These are phyloP conservation scores for Leptinotarsa texana DNA, from an alignment of 1,140 invertebrate species.

Conservation along the genomic window DNA sequence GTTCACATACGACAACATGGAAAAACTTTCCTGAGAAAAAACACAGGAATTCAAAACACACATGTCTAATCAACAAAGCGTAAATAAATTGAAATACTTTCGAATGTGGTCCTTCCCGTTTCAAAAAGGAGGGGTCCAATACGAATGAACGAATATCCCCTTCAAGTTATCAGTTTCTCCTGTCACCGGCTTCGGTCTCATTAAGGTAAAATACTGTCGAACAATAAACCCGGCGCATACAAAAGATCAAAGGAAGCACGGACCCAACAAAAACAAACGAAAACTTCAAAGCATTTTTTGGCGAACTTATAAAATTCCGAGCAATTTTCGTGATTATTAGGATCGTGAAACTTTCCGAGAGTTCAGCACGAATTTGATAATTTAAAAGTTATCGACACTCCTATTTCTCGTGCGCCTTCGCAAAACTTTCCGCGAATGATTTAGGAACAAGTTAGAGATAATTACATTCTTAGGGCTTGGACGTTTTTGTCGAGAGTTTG, in stretches of 20 bases:
- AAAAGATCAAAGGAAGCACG: conserved; percentile 8
- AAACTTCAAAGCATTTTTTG: background rate
- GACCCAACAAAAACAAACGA: background rate
- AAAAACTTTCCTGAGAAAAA: no score
- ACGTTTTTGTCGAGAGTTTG: background rate
- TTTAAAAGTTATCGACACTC: conserved; percentile 8
- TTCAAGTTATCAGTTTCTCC: background rate
- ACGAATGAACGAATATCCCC: background rate
- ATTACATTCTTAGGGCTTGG: background rate
- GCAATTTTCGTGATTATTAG: conserved; percentile 3
- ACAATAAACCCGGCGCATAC: background rate
- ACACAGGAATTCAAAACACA: no score
- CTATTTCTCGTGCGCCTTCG: background rate
- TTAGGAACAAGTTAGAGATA: background rate
- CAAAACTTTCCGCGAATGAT: background rate
- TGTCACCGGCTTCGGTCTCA: conserved; percentile 3
- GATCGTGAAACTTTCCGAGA: background rate
- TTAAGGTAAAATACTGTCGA: background rate
- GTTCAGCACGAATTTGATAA: conserved; percentile 3
- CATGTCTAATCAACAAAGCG: no score
- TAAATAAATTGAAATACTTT: no score
- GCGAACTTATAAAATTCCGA: background rate
- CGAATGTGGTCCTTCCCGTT: no score
- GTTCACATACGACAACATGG: no score
- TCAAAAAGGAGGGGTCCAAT: background rate